A percentile compares a stretch with the other conserved stretches of the same genome.
phyloP scores from a whole-genome alignment of 1,140 invertebrate genomes.

The Drosophila lowei region DNA sequence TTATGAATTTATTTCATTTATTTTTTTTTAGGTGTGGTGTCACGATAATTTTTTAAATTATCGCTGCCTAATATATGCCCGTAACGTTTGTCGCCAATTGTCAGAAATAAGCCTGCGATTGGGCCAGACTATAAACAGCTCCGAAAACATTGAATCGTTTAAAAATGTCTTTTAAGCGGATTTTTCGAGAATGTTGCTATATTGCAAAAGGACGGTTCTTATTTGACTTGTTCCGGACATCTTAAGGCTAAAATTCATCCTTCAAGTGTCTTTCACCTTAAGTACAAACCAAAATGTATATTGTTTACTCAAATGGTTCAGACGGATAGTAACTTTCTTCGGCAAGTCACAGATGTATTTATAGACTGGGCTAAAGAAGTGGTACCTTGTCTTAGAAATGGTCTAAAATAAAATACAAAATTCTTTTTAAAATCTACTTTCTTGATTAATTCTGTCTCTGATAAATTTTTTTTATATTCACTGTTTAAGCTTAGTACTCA shows the following conservation, averaged over 20 bases:
- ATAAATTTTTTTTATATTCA: too few relatives aligned
- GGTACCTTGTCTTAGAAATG: constrained; percentile 75
- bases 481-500: too few relatives aligned
- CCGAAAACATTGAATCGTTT: constrained; percentile 89
- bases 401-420: constrained; percentile 21
- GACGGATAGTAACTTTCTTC: constrained; percentile 92
- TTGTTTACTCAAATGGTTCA: constrained; percentile 95
- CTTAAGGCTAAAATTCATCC: constrained; percentile 76
- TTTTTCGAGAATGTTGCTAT: constrained; percentile 96
- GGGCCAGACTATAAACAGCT: constrained; percentile 88
- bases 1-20: background rate
- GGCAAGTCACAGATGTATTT: constrained; percentile 89
- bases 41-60: constrained; percentile 94
- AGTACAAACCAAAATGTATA: constrained; percentile 90
- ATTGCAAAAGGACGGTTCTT: constrained; percentile 89
- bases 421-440: background rate
- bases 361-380: constrained; percentile 89
- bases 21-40: constrained; percentile 90
- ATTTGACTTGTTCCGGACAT: constrained; percentile 87
- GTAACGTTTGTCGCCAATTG: constrained; percentile 93
- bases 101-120: constrained; percentile 89
- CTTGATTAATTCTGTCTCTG: background rate
- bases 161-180: constrained; percentile 92
- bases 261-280: constrained; percentile 79
- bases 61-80: constrained; percentile 92